These are phyloP conservation scores for Junco hyemalis DNA, from an alignment of 2,113 vertebrate species.

Conservation along the genomic window DNA sequence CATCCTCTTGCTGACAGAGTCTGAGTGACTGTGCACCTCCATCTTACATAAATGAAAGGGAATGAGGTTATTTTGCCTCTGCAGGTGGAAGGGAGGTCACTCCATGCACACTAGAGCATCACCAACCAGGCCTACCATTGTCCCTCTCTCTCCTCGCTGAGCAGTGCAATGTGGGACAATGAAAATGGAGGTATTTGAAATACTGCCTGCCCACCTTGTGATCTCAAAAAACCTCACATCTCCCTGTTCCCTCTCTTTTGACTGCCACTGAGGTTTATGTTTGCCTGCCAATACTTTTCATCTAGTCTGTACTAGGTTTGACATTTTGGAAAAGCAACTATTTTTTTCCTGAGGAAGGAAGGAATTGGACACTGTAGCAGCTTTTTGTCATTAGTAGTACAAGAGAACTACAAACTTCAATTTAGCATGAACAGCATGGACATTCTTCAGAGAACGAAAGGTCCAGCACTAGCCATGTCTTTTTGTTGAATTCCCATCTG, in stretches of 20 bases:
- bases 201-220: background rate
- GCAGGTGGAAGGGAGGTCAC: background rate
- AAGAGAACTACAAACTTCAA: background rate
- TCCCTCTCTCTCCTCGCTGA: background rate
- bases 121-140: background rate
- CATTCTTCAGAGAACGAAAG: background rate
- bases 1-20: background rate
- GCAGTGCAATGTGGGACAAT: fast-evolving
- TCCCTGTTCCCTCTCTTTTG: background rate
- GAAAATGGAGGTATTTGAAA: background rate
- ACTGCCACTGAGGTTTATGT: background rate
- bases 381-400: background rate
- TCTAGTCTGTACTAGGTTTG: background rate
- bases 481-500: background rate
- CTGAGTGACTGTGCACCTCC: background rate
- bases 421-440: background rate
- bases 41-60: background rate
- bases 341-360: background rate
- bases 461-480: background rate
- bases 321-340: background rate
- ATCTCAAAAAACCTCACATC: background rate
- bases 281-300: background rate
- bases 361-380: background rate
- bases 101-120: background rate
- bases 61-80: background rate